Evolutionary conservation across 1,140 invertebrate genomes (phyloP).

Genomic region (Periplaneta americana): DNA sequence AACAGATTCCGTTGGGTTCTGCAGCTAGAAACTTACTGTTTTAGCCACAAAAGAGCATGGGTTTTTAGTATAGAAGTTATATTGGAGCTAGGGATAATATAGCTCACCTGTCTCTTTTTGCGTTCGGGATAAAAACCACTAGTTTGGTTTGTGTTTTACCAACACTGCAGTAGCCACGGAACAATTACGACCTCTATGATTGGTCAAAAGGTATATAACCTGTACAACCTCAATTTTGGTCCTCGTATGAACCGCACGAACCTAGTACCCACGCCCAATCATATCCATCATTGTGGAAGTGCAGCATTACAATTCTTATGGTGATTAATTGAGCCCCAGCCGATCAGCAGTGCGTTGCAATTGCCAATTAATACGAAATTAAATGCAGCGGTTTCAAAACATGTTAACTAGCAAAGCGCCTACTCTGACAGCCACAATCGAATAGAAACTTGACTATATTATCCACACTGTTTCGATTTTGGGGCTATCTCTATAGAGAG

Average conservation of each 20-base stretch:
- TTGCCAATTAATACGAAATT: background rate
- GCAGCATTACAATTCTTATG: background rate
- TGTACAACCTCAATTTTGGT: background rate
- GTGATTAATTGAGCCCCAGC: background rate
- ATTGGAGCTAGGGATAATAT: no score
- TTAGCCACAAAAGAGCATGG: no score
- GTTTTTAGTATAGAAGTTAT: no score
- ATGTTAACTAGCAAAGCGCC: background rate
- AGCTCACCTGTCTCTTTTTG: no score
- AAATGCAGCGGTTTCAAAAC: background rate
- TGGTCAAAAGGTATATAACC: background rate
- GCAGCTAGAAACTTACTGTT: no score
- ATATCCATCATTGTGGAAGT: background rate
- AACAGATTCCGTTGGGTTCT: no score
- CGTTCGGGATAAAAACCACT: no score
- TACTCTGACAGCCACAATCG: no score
- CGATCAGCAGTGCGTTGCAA: background rate
- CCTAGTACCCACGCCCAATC: background rate
- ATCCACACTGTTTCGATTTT: background rate
- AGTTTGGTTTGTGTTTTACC: background rate
- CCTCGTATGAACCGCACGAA: background rate
- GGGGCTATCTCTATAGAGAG: background rate
- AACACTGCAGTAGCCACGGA: background rate
- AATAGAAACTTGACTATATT: background rate
- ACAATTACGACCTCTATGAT: background rate